Percentiles rank a stretch among this genome's conserved stretches.
Evolutionary conservation across 1,140 invertebrate species (phyloP).

Genomic region (Polyergus mexicanus): DNA sequence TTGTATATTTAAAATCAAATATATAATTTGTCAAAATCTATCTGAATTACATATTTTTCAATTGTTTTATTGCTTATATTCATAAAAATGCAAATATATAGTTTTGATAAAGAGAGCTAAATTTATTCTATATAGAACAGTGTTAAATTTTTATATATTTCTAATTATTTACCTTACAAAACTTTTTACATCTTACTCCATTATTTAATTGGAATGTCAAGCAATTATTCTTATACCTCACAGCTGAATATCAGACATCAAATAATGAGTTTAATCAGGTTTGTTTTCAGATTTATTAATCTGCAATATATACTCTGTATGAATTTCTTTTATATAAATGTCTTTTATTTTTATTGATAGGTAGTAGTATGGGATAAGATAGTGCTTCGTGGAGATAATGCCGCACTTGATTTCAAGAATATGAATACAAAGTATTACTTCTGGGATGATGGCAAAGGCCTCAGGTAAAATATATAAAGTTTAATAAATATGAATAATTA

Average conservation of each 20-base stretch:
- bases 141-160: background rate
- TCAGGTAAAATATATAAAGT: constrained; percentile 90
- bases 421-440: constrained; percentile 99
- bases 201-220: constrained; percentile 99
- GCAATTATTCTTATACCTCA: constrained; percentile 98
- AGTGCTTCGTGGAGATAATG: constrained; percentile 96
- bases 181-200: constrained; percentile 90
- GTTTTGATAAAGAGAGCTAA: background rate
- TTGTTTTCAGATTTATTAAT: constrained; percentile 5
- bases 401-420: constrained; percentile 96
- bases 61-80: background rate
- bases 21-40: background rate
- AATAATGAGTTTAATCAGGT: constrained; percentile 96
- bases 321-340: constrained; percentile 2
- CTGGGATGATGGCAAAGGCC: constrained; percentile 99
- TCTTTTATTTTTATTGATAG: constrained; percentile 86
- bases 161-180: constrained; percentile 74
- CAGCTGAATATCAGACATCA: constrained; percentile 97
- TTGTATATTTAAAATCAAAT: background rate
- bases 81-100: background rate
- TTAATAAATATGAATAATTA: too few relatives aligned
- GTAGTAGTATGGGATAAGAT: constrained; percentile 99
- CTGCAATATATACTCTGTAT: background rate
- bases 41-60: background rate
- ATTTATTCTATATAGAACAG: background rate